phyloP scores from a whole-genome alignment of 2,113 vertebrate genomes.

The Xenus cinereus region DNA sequence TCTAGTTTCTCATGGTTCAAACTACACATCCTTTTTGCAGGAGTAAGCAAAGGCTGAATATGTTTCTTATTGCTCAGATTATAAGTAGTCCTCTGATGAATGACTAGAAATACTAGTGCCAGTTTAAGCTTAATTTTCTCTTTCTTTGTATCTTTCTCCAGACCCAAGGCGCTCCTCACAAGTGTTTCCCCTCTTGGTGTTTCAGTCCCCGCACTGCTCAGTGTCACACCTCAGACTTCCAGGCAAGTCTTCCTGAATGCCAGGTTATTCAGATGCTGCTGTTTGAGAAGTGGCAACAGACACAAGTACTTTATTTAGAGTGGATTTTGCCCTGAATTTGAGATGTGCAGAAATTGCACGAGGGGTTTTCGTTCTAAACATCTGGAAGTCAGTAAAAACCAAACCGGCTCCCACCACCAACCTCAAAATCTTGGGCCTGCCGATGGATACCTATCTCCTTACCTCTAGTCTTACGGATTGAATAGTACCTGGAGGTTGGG shows the following conservation, averaged over 20 bases:
- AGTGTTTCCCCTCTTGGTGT: background rate
- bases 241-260: background rate
- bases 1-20: background rate
- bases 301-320: background rate
- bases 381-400: background rate
- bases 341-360: background rate
- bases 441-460: background rate
- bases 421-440: background rate
- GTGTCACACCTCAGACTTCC: background rate
- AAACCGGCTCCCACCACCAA: background rate
- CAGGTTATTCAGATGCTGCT: background rate
- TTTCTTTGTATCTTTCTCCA: background rate
- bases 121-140: background rate
- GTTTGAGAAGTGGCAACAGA: background rate
- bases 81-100: background rate
- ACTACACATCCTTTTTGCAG: background rate
- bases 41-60: background rate
- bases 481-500: background rate
- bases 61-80: background rate
- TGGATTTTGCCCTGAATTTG: background rate
- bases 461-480: background rate
- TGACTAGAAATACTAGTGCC: background rate
- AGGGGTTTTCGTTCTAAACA: background rate
- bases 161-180: background rate
- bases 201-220: background rate